Evolutionary conservation across 2,113 vertebrate species (phyloP), one percentile per base, ranked within the genome.

Genomic region (Hepsetus odoe): DNA sequence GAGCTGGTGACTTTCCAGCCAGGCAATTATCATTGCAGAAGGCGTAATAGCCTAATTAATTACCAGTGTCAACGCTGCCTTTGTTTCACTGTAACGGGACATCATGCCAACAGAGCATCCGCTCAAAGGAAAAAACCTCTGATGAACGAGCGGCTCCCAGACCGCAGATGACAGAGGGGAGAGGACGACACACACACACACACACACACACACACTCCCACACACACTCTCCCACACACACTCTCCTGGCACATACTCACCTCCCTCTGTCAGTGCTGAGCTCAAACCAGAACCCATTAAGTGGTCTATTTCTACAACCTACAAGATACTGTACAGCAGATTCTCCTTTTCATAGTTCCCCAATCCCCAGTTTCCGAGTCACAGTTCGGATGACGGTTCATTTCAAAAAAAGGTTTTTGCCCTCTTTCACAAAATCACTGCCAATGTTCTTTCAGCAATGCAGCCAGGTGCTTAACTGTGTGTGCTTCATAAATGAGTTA

Each of bases 41-140:
- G 96, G 94, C 93, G 94, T 98, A 99, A 99, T 98, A 95, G 95
- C 93, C 96, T 98, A 98, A 99, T 99, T 99, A 99, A 99, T 98
- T 98, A 99, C 96, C 95, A 94, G 95, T 97, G 97, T 97, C 97
- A 98, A 92, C 83, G 85, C 90, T 87, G 95, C 94, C 95, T 98
- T 96, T 95, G 94, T 94, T 95, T 95, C 93, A 90, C 92, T 94
- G 91, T 94, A 95, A 94, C 93, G 93, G 95, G 94, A 96, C 95
- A 91, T 89, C 91, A 91, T 91, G 94, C 93, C 92, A 94, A 92
- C 91, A 93, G 92, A 88, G 89, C 86, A 94, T 94, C 94, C 91
- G 90, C 93, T 85, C 82, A 87, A 85, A 87, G 85, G 86, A 85
- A 61, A 74, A 85, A 78, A 78, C 79, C 72, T 8, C 85, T 89